Percentiles rank a stretch among this genome's conserved stretches.
phyloP scores from a whole-genome alignment of 2,888 invertebrate genomes.

The Lucinisca nassula region DNA sequence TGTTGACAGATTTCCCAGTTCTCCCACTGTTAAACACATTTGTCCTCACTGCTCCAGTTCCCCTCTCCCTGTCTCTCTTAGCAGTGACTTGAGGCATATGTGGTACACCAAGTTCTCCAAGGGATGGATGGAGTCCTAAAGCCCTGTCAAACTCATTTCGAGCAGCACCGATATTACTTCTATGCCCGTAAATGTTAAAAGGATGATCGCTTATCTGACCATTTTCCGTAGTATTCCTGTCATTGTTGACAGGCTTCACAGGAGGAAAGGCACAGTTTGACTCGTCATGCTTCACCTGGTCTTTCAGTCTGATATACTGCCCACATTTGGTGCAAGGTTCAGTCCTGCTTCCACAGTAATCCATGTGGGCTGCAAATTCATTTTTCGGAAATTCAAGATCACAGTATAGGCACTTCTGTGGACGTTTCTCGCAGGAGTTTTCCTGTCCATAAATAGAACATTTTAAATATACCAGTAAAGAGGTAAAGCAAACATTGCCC shows the following conservation, averaged over 20 bases:
- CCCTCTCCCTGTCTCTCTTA: not conserved
- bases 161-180: conserved; percentile 9
- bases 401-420: conserved; percentile 91
- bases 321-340: conserved; percentile 92
- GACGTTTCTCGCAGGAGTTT: conserved; percentile 90
- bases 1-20: conserved; percentile 24
- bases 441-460: too few relatives aligned
- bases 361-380: conserved; percentile 91
- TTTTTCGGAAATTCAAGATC: conserved; percentile 91
- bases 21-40: conserved; percentile 21
- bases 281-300: conserved; percentile 91
- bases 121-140: conserved; percentile 12
- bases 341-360: conserved; percentile 92
- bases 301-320: conserved; percentile 92
- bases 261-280: conserved; percentile 85
- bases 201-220: not conserved
- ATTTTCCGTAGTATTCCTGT: not conserved
- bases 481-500: too few relatives aligned
- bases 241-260: conserved; percentile 58
- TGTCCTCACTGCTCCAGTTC: not conserved
- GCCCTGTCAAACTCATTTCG: conserved; percentile 53
- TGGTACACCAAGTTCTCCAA: not conserved
- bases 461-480: too few relatives aligned
- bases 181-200: not conserved
- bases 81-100: not conserved